Conservation (phyloP, 2,797 vertebrate species). For the Anniella stebbinsi region DNA sequence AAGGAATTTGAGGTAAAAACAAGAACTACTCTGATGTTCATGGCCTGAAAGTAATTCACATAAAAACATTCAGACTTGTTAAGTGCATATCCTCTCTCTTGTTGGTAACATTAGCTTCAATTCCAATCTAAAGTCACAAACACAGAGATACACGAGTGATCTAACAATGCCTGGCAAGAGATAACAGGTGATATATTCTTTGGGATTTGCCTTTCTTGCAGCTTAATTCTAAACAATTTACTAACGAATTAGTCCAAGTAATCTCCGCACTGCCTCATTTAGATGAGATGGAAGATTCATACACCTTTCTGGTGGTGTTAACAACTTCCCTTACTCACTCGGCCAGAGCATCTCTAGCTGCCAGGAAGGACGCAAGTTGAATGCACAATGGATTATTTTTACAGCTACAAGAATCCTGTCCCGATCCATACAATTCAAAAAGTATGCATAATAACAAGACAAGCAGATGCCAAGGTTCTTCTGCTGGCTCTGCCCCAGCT, state of each 20-base stretch:
- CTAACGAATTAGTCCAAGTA: background rate
- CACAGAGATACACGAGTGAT: constrained; percentile 66
- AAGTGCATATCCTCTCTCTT: constrained; percentile 78
- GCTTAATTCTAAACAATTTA: background rate
- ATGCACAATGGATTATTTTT: background rate
- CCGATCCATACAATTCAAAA: background rate
- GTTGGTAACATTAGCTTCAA: constrained; percentile 75
- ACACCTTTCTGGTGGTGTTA: background rate
- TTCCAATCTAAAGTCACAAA: constrained; percentile 70
- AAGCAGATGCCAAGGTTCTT: background rate
- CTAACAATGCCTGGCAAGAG: constrained; percentile 61
- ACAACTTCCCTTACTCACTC: background rate
- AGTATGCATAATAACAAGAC: background rate
- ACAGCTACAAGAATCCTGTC: background rate
- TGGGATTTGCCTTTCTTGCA: constrained; percentile 25
- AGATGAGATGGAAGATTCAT: background rate
- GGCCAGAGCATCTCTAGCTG: background rate
- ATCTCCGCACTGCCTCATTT: background rate
- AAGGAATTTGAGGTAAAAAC: constrained; percentile 81
- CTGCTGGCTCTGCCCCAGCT: background rate
- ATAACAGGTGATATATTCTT: constrained; percentile 48
- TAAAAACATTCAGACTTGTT: constrained; percentile 82
- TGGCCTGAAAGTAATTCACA: constrained; percentile 82
- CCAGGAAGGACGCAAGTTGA: no score
- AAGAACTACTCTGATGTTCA: constrained; percentile 83